Evolutionary conservation across 2,888 invertebrate genomes (phyloP), one percentile per base, ranked within the genome.

Genomic region (Gibbula magus): DNA sequence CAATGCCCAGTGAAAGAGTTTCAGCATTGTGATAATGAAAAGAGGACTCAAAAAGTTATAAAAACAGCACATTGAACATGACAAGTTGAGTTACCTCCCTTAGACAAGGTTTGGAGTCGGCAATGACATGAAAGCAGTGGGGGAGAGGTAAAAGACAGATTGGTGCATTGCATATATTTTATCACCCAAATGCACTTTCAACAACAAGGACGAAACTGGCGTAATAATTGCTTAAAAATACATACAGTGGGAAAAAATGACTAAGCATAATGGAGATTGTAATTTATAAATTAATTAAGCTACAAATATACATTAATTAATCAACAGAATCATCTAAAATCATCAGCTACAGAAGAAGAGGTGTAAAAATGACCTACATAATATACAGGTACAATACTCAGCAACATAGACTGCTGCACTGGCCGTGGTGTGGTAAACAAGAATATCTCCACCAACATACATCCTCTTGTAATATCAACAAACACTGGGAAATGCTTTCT

Each of bases 201-300:
- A 70, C 70, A 70, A 70, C 70, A 70, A 70, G 70, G 70, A 70
- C 70, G 35, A 70, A 70, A 70, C 70, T 70, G 70, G 70, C 70
- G 18, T 70, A 35, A 70, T 35, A 70, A 70, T 70, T 70, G 39
- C 70, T 70, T 70, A 18, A 70, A 70, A 61, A 61, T 61, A 61
- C 61, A 70, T 70, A 70, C 70, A 70, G 70, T 39, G 39, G n/a
- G 45, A 45, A 45, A 35, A 70, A 70, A 70, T 16, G 61, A 16
- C 70, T 70, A 70, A 35, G 70, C 70, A 70, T 70, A 35, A 32
- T 70, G 18, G 13, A 70, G 39, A 70, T 35, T 35, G 32, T 70
- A 70, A 70, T 70, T 70, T 35, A 70, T 70, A 70, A 70, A 70
- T 70, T 70, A 70, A 70, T 70, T 70, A 70, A 70, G 70, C 70